Conservation (phyloP, 2,113 vertebrate genomes). For the Patagioenas fasciata region DNA sequence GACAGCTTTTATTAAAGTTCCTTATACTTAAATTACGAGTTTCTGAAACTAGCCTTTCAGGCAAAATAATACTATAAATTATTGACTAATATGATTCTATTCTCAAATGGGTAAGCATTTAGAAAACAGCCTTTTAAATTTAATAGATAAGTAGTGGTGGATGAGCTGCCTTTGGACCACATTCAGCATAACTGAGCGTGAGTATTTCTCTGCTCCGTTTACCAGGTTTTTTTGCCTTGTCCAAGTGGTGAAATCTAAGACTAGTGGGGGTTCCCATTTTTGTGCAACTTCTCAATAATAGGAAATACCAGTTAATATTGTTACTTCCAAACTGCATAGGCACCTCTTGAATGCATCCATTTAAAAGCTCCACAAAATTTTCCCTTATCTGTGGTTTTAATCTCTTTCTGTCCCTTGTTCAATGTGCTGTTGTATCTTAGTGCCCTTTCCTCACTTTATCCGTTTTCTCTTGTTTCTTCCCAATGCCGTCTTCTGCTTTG, state of each 20-base stretch:
- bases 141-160: constrained; percentile 9
- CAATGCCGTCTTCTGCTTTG: not conserved
- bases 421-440: not conserved
- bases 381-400: fast-evolving
- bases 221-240: not conserved
- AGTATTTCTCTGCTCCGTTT: not conserved
- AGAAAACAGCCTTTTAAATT: constrained; percentile 50
- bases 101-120: constrained; percentile 34
- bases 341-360: not conserved
- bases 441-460: not conserved
- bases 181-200: not conserved
- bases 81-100: constrained; percentile 33
- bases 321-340: not conserved
- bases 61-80: constrained; percentile 39
- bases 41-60: constrained; percentile 41
- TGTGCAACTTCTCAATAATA: not conserved
- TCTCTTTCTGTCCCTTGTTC: not conserved
- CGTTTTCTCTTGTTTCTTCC: not conserved
- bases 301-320: not conserved
- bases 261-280: not conserved
- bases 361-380: not conserved
- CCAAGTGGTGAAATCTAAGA: not conserved
- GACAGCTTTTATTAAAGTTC: constrained; percentile 48
- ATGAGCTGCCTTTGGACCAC: not conserved
- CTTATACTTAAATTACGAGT: constrained; percentile 33